phyloP scores from a whole-genome alignment of 53 echinoderm and acorn worm species.

The Echinarachnius parma region DNA sequence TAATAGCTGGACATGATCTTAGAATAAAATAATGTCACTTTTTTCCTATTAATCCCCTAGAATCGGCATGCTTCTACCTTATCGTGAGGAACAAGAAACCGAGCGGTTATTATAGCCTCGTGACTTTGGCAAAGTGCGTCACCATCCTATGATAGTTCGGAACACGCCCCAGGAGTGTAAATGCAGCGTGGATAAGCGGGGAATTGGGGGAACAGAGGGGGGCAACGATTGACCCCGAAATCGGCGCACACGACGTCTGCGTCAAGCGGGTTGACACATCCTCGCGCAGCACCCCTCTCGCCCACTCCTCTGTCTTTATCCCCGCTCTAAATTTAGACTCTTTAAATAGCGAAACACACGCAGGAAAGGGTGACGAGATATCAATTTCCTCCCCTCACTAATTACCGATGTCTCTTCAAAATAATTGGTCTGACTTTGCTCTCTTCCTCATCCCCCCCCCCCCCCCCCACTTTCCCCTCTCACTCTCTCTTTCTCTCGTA shows the following conservation, averaged over 20 bases:
- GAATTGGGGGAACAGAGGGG: too few relatives aligned
- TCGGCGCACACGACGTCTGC: constrained; percentile 8
- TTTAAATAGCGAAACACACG: neutral
- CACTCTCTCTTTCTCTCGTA: neutral
- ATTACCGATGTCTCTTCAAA: constrained; percentile 18
- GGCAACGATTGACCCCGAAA: too few relatives aligned
- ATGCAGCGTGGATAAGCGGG: too few relatives aligned
- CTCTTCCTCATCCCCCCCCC: neutral
- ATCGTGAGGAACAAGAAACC: too few relatives aligned
- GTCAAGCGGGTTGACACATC: neutral
- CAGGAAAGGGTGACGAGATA: constrained; percentile 19
- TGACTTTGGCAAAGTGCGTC: too few relatives aligned
- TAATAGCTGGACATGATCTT: too few relatives aligned
- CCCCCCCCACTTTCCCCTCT: neutral
- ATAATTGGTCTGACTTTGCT: constrained; percentile 26
- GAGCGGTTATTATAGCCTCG: too few relatives aligned
- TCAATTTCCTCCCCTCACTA: constrained; percentile 20
- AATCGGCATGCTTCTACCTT: too few relatives aligned
- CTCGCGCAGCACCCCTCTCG: constrained; percentile 22
- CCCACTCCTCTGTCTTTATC: neutral
- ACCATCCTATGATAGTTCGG: too few relatives aligned
- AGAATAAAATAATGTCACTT: too few relatives aligned
- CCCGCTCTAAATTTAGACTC: constrained; percentile 10
- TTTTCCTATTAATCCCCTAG: too few relatives aligned
- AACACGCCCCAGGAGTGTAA: too few relatives aligned